Base-by-base conservation (phyloP, 2,888 invertebrate species). In the Drosophila mulleri region DNA sequence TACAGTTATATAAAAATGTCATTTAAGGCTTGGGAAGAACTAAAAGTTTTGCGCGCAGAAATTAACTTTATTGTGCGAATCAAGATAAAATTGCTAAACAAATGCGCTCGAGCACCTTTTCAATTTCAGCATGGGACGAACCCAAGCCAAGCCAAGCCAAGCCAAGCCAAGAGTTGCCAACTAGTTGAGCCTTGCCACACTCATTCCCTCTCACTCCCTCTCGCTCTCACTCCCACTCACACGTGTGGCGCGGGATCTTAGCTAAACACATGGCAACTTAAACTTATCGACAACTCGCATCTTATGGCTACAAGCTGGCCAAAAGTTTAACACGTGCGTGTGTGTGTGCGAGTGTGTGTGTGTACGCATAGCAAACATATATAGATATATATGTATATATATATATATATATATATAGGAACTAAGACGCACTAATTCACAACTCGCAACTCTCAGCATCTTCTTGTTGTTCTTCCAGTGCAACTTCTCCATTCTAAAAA, bases 1-100 rank as follows among this genome's bases (percentile, higher is more conserved):
- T 16, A 35, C 16, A 41, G 54, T 41, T 11, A 44, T 79, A 83
- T 71, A 83, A 73, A 85, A 82, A 80, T 83, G 83, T 83, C 83
- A 85, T 83, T 83, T 83, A 82, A 57, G 61, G 59, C 42, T 42
- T 61, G 23, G 26, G n/a, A 35, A 48, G 26, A 29, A 67, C 59
- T 66, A 76, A 83, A 86, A 68, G 61, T 85, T 85, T 85, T 76
- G 50, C 56, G 59, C 75, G 73, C 73, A 66, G 83, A 86, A 84
- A 86, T 84, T 86, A 86, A 84, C 78, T 84, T 84, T 84, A 86
- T 84, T 84, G 84, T 83, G 79, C 80, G 83, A 84, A 84, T 84
- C 86, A 86, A 86, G 83, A 82, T 80, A 75, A 84, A 84, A 84
- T 84, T 83, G 83, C 84, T 86, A 84, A 84, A 82, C 86, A 84